Conservation (phyloP, 2,113 vertebrate species). For the Sinocyclocheilus rhinocerous region DNA sequence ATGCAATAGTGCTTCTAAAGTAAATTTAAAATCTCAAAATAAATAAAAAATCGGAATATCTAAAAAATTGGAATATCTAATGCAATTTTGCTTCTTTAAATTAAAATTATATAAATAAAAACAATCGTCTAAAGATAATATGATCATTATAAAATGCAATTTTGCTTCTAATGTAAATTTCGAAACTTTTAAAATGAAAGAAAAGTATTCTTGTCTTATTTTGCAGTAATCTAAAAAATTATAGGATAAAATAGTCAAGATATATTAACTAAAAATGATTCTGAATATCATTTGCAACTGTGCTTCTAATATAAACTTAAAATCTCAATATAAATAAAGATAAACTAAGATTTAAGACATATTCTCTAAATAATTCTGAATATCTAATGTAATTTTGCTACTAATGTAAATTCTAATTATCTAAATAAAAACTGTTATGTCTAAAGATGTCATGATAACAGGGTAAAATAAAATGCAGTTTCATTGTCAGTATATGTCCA, state of each 20-base stretch:
- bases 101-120: neutral
- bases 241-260: too few species aligned
- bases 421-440: neutral
- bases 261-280: neutral
- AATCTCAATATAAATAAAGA: neutral
- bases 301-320: too few species aligned
- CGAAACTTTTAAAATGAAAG: too few species aligned
- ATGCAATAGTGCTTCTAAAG: neutral
- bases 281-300: neutral
- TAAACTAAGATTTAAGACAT: neutral
- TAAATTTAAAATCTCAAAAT: neutral
- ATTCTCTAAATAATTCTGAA: neutral
- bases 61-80: neutral
- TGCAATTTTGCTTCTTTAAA: neutral
- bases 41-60: neutral
- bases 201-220: neutral
- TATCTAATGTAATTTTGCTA: neutral
- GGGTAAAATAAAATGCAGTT: neutral
- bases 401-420: neutral
- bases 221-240: neutral
- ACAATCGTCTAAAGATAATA: neutral
- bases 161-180: too few species aligned
- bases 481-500: neutral
- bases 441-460: too few species aligned
- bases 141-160: too few species aligned